Evolutionary conservation across 2,113 vertebrate genomes (phyloP), one percentile per base, ranked within the genome.

Genomic region (Tragulus kanchil): DNA sequence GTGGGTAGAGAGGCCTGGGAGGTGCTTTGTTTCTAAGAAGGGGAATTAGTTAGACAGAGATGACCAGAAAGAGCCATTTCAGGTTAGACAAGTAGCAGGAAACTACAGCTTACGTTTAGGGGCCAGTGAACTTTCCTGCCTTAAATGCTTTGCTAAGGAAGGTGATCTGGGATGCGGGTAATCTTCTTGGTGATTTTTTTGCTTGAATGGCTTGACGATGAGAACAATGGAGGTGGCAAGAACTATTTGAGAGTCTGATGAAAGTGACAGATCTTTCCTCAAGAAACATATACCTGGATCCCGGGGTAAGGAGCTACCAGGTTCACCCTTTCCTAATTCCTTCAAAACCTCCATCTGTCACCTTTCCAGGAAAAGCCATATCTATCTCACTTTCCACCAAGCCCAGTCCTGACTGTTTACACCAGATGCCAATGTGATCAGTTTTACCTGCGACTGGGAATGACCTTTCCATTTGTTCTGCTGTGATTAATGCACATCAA

Each of bases 401-500:
- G 56, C 15, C 0, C 11, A 7, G 13, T 26, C 59, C 52, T 85
- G 31, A 54, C 3, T 54, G 1, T 67, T 90, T 58, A 48, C 23
- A 65, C 10, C 15, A 85, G 84, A 86, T 48, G 23, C 62, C n/a
- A 4, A 8, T 16, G 59, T 54, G 42, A 92, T 75, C 8, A 64
- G 83, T 6, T 81, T 82, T 86, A 58, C 62, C 48, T 92, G 50
- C 64, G 23, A 59, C 48, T 73, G n/a, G 86, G 85, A 97, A 97
- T 65, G 45, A 5, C 6, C 19, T 0, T 91, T 67, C 61, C 48
- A 64, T 3, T 81, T 62, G 36, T 89, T 82, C 3, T 4, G 16
- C 61, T 89, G 28, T 89, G 69, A 92, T 87, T 28, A 84, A 59
- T 0, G 0, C 15, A 45, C 8, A 59, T 87, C 36, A 84, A 21